Conservation (phyloP, 2,113 vertebrate genomes). For the human (Homo sapiens) region GRCh38 chr5:15022001-15022500, state of each 20-base stretch:
- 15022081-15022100: not conserved
- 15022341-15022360: not conserved
- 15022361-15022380: not conserved
- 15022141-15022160: not conserved
- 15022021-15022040: not conserved
- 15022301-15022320: not conserved
- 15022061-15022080: not conserved
- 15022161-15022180: not conserved
- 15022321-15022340: not conserved
- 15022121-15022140: not conserved
- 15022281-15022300: not conserved
- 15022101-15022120: not conserved
- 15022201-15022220: not conserved
- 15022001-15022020: not conserved
- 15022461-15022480: not conserved
- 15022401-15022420: not conserved
- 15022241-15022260: not conserved
- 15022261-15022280: not conserved
- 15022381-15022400: rapidly evolving
- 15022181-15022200: not conserved
- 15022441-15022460: not conserved
- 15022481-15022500: not conserved
- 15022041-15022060: not conserved
- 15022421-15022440: not conserved
- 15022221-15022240: not conserved